These are phyloP conservation scores for Chesias legatella DNA, from an alignment of 2,888 invertebrate genomes.

Conservation along the genomic window DNA sequence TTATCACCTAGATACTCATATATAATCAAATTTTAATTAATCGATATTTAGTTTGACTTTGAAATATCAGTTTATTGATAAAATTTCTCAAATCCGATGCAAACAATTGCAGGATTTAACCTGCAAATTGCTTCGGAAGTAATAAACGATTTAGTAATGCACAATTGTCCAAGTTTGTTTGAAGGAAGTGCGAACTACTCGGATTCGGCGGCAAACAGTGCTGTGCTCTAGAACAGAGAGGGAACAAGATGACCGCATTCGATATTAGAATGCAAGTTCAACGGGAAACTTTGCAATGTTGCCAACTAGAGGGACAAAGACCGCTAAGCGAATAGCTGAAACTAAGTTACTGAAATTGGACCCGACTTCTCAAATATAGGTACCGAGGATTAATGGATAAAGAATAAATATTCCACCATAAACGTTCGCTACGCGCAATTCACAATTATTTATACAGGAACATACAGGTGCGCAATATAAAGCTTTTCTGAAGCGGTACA, in stretches of 20 bases:
- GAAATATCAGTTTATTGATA: too few species aligned
- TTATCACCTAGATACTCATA: too few species aligned
- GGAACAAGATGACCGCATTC: constrained; percentile 37
- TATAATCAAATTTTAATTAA: too few species aligned
- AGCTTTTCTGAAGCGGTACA: constrained; percentile 31
- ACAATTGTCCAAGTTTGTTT: constrained; percentile 54
- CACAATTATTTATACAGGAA: constrained; percentile 35
- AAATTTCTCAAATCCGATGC: too few species aligned
- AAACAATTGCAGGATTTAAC: constrained; percentile 31
- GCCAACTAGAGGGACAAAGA: constrained; percentile 20
- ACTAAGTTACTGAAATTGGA: constrained; percentile 17
- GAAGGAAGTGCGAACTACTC: constrained; percentile 38
- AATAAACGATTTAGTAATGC: constrained; percentile 44
- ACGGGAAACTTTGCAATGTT: constrained; percentile 33
- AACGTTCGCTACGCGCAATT: constrained; percentile 25
- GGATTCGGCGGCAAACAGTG: constrained; percentile 42
- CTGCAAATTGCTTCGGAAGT: constrained; percentile 40
- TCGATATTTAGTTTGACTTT: too few species aligned
- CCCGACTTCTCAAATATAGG: constrained; percentile 1
- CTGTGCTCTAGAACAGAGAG: constrained; percentile 36
- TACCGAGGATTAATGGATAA: constrained; percentile 5
- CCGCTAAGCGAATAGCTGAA: constrained; percentile 18
- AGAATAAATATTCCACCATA: constrained; percentile 20
- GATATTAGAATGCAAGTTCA: constrained; percentile 41
- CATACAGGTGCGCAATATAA: constrained; percentile 38